Conservation (phyloP, 1,140 invertebrate species). For the Drosophila saltans region DNA sequence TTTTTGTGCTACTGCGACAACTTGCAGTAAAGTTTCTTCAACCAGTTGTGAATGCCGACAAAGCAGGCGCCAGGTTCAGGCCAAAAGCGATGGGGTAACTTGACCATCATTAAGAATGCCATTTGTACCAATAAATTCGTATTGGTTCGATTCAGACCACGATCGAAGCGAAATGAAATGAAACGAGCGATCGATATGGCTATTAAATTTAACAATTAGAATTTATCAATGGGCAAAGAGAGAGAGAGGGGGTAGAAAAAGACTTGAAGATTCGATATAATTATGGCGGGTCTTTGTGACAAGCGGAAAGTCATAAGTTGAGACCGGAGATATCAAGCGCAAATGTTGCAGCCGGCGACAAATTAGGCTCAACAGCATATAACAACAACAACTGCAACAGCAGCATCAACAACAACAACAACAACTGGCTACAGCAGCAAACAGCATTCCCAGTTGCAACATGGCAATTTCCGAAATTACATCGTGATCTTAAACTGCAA, state of each 20-base stretch:
- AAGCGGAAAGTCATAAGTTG: conserved; percentile 70
- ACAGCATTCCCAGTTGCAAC: conserved; percentile 58
- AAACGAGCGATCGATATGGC: conserved; percentile 73
- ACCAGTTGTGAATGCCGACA: conserved; percentile 53
- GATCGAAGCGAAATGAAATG: not conserved
- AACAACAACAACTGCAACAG: conserved; percentile 13
- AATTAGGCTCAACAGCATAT: conserved; percentile 55
- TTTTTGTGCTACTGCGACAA: conserved; percentile 67
- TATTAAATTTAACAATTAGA: conserved; percentile 83
- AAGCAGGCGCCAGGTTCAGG: conserved; percentile 62
- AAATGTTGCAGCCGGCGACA: conserved; percentile 54
- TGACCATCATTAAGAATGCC: conserved; percentile 75
- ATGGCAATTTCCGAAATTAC: conserved; percentile 83
- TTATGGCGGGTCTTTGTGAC: conserved; percentile 51
- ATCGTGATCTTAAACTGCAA: conserved; percentile 82
- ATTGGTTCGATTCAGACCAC: conserved; percentile 47
- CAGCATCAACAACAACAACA: conserved; percentile 30
- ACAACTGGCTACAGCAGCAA: conserved; percentile 19
- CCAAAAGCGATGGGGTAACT: conserved; percentile 43
- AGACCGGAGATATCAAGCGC: not conserved
- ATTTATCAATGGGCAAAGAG: conserved; percentile 71
- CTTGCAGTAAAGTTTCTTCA: conserved; percentile 25
- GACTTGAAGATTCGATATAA: conserved; percentile 50
- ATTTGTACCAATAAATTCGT: conserved; percentile 81
- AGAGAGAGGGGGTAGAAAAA: not conserved